Evolutionary conservation across 2,113 vertebrate genomes (phyloP).

Genomic region (Callorhinus ursinus): DNA sequence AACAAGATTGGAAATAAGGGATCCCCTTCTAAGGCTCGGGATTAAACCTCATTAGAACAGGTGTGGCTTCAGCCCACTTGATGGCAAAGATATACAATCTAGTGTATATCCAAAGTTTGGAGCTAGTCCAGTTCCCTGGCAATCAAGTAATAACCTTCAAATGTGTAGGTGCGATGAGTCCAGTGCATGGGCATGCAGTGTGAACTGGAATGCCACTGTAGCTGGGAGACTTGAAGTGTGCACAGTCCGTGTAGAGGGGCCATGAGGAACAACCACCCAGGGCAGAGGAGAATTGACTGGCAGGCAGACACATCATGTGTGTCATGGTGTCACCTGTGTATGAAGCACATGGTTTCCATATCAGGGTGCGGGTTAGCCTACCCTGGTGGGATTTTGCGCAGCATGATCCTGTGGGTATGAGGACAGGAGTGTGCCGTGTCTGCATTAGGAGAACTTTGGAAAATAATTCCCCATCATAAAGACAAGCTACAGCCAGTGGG

Average conservation of each 20-base stretch:
- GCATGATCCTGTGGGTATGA: not conserved
- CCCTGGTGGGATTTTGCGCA: rapidly evolving
- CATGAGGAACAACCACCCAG: not conserved
- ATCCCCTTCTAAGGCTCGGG: not conserved
- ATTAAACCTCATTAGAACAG: not conserved
- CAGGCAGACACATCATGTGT: rapidly evolving
- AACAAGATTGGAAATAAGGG: no score
- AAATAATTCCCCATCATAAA: not conserved
- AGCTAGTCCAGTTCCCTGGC: not conserved
- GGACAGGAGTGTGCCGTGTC: no score
- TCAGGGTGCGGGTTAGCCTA: not conserved
- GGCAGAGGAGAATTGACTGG: not conserved
- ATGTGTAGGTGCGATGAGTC: not conserved
- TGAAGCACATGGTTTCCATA: not conserved
- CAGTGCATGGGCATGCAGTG: not conserved
- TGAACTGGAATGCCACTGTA: no score
- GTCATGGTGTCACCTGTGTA: not conserved
- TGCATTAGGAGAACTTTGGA: not conserved
- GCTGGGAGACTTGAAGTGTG: not conserved
- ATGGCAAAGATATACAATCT: not conserved
- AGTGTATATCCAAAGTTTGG: no score
- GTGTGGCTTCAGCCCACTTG: not conserved
- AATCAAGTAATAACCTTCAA: not conserved
- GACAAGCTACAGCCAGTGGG: not conserved
- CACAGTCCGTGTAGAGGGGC: not conserved